These are phyloP conservation scores for Pemphredon lugubris DNA, from an alignment of 2,888 invertebrate species.

Conservation along the genomic window DNA sequence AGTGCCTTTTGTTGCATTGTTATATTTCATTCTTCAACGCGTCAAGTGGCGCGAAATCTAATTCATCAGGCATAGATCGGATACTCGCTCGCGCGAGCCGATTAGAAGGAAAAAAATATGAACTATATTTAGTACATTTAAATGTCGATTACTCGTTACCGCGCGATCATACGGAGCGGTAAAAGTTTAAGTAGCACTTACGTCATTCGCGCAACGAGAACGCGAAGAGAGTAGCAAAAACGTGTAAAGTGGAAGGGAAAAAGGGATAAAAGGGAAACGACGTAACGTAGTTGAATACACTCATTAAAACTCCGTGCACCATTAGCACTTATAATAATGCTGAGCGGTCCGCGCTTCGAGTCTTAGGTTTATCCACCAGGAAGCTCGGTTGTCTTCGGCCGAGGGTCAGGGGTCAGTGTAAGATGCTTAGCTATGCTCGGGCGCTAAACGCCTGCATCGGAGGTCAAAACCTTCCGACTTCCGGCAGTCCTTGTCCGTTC, in stretches of 20 bases:
- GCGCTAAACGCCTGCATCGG: not conserved
- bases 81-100: no score
- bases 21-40: no score
- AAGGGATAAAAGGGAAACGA: not conserved
- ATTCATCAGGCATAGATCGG: no score
- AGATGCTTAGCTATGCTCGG: constrained; percentile 9
- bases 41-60: no score
- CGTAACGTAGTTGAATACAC: not conserved
- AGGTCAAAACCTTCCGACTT: constrained; percentile 1
- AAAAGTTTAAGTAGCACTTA: not conserved
- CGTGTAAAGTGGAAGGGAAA: not conserved
- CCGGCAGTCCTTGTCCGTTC: not conserved
- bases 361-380: constrained; percentile 54
- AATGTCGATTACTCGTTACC: constrained; percentile 2
- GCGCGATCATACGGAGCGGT: not conserved
- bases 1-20: no score
- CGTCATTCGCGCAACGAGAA: not conserved
- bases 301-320: constrained; percentile 8
- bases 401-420: constrained; percentile 15
- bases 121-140: not conserved
- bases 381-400: constrained; percentile 51
- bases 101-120: constrained; percentile 1
- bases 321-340: constrained; percentile 34
- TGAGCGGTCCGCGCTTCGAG: constrained; percentile 44
- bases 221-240: not conserved